Percentiles rank a stretch among this genome's conserved stretches.
Conservation (phyloP, 64 coral and sea anemone species). For the Pachyseris speciosa region DNA sequence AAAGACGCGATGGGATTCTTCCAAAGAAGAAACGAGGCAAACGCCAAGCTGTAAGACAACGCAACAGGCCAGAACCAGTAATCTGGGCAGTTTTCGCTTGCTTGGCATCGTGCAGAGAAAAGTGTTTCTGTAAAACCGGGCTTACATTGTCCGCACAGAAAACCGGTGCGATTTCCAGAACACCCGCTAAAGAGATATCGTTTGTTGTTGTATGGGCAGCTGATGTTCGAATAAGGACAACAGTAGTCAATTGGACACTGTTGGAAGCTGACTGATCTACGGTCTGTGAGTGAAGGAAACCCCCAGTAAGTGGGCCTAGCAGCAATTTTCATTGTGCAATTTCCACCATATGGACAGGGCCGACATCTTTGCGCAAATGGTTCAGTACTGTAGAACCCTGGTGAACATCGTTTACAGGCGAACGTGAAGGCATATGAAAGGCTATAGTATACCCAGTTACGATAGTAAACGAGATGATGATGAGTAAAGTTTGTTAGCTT, state of each 20-base stretch:
- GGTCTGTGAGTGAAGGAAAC: neutral
- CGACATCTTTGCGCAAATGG: neutral
- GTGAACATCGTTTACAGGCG: slow-evolving; percentile 5
- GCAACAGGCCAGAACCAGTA: slow-evolving; percentile 50
- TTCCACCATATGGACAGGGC: slow-evolving; percentile 30
- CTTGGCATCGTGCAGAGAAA: slow-evolving; percentile 10
- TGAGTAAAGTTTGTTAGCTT: too few relatives aligned
- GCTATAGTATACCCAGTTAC: too few relatives aligned
- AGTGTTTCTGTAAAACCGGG: slow-evolving; percentile 19
- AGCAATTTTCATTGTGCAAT: neutral
- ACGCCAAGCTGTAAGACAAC: neutral
- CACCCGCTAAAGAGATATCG: neutral
- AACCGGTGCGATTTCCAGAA: slow-evolving; percentile 53
- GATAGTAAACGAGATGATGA: too few relatives aligned
- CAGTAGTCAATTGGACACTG: slow-evolving; percentile 13
- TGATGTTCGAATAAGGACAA: neutral
- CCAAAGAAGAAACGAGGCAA: slow-evolving; percentile 41
- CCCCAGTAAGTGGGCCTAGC: slow-evolving; percentile 57
- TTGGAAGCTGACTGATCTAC: neutral
- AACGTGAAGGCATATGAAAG: too few relatives aligned
- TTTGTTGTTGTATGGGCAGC: slow-evolving; percentile 7
- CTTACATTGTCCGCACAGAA: slow-evolving; percentile 42
- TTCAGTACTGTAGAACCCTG: slow-evolving; percentile 31
- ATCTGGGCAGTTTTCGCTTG: neutral
- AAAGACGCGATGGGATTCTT: slow-evolving; percentile 16